Base-by-base conservation (phyloP, 2,888 invertebrate genomes). In the Plebejus anna region DNA sequence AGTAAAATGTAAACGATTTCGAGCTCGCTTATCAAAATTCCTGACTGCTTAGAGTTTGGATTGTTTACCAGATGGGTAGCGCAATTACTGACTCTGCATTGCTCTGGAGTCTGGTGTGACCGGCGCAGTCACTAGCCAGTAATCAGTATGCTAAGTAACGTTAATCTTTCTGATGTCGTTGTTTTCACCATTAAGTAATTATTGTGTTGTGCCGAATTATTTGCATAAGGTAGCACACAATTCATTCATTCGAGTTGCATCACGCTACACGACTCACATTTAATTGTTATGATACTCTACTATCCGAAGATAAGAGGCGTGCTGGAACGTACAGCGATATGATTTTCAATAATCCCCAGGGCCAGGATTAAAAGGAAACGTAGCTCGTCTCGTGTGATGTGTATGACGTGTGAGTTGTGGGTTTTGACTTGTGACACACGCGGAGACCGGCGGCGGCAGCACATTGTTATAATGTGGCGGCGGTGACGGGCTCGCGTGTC, bases 401-500 rank as follows among this genome's bases (percentile, higher is more conserved):
- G 61, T 61, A 16, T 55, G 55, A 59, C n/a, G 28, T 28, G 6
- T 61, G 61, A 61, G 9, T 11, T 61, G 61, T 22, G 22, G 22
- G 22, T 22, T 22, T 22, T 61, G 61, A 61, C 3, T 11, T 61
- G 61, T 32, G 61, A 61, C 61, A 61, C 47, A 9, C 61, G 22
- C 59, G 59, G 22, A 22, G 22, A 22, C 22, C 22, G 22, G 22
- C 22, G 22, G 22, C 22, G 22, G 22, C 22, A n/a, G n/a, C n/a
- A n/a, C n/a, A 22, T 22, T 22, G 22, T 22, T 22, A 22, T 22
- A 22, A 0, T 22, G 22, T 22, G 22, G 22, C 59, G 59, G 22
- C 22, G 22, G 59, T 61, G 59, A 61, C 61, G 61, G 61, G 61
- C 61, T 59, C 59, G 9, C 28, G 61, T 61, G 61, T 22, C 61